Conservation (phyloP, 2,888 invertebrate species). For the Thyatira batis region DNA sequence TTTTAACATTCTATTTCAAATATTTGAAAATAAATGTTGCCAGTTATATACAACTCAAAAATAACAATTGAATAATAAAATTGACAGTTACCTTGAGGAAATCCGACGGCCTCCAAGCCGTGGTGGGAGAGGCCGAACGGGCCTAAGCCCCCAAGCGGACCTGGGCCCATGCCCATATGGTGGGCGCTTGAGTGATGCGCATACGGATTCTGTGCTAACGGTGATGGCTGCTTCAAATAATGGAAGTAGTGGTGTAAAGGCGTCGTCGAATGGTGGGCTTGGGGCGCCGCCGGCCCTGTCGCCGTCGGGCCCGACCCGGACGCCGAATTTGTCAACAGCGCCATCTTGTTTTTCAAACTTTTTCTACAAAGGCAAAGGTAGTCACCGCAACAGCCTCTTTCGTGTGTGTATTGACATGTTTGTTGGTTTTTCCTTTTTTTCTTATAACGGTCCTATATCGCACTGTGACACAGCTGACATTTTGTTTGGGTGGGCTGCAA, state of each 20-base stretch:
- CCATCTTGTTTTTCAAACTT: constrained; percentile 50
- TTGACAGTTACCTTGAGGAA: constrained; percentile 71
- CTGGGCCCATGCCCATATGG: constrained; percentile 82
- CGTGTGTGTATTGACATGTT: constrained; percentile 58
- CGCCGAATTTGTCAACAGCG: constrained; percentile 72
- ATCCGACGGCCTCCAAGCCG: constrained; percentile 77
- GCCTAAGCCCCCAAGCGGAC: constrained; percentile 73
- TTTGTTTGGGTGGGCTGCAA: constrained; percentile 1
- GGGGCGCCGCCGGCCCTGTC: constrained; percentile 64
- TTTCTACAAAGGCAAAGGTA: constrained; percentile 37
- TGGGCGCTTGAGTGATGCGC: constrained; percentile 75
- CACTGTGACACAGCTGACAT: not conserved
- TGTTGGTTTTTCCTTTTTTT: constrained; percentile 11
- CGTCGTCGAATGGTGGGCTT: constrained; percentile 78
- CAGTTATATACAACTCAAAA: not conserved
- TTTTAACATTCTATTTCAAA: not conserved
- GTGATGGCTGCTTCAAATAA: constrained; percentile 81
- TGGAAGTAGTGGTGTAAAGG: constrained; percentile 81
- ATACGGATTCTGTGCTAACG: constrained; percentile 75
- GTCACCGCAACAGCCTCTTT: constrained; percentile 68
- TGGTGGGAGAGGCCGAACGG: constrained; percentile 77
- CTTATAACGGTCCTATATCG: not conserved
- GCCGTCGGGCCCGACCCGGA: constrained; percentile 65
- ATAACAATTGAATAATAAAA: not conserved
- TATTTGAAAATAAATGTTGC: not conserved